A percentile compares a stretch with the other conserved stretches of the same genome.
Conservation (phyloP, 2,888 invertebrate species). For the Anaspis maculata region DNA sequence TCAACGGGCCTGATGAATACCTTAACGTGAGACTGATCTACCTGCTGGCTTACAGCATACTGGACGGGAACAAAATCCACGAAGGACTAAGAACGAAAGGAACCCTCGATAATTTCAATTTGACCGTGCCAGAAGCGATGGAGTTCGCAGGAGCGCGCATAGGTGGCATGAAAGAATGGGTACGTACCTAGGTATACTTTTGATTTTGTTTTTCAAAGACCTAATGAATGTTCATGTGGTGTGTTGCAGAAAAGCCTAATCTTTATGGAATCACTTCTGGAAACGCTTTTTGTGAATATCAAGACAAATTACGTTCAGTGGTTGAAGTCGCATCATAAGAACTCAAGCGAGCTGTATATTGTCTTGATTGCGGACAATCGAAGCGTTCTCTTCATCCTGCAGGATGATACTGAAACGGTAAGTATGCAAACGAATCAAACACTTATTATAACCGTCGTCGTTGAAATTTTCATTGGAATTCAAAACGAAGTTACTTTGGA, state of each 20-base stretch:
- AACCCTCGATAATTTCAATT: conserved; percentile 40
- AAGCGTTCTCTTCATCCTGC: conserved; percentile 46
- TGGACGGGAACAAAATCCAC: conserved; percentile 52
- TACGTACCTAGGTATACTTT: conserved; percentile 21
- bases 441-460: no score
- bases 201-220: no score
- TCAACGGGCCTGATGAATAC: conserved; percentile 22
- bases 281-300: conserved; percentile 40
- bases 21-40: conserved; percentile 36
- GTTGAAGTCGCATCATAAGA: conserved; percentile 31
- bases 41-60: conserved; percentile 48
- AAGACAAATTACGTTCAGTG: conserved; percentile 40
- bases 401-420: conserved; percentile 39
- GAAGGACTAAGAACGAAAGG: conserved; percentile 41
- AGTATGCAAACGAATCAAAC: no score
- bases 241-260: conserved; percentile 42
- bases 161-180: conserved; percentile 39
- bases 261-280: conserved; percentile 40
- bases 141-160: conserved; percentile 37
- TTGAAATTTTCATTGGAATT: no score
- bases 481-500: no score
- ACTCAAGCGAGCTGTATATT: conserved; percentile 40
- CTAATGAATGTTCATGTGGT: background rate
- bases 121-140: conserved; percentile 49
- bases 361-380: conserved; percentile 46